Evolutionary conservation across 2,888 invertebrate genomes (phyloP).

Genomic region (Eulithis prunata): DNA sequence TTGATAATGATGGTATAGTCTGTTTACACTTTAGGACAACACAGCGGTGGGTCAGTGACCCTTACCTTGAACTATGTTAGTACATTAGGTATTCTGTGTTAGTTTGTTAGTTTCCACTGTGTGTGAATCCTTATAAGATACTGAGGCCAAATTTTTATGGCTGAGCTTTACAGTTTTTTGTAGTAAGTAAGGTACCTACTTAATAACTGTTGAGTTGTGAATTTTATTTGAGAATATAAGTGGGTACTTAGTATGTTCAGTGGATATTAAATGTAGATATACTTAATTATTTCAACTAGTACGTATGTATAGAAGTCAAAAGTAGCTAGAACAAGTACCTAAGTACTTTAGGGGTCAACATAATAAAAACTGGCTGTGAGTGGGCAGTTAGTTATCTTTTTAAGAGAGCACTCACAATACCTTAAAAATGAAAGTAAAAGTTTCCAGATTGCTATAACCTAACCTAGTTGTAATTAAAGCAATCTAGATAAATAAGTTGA

Average conservation of each 20-base stretch:
- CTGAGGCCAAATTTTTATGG: neutral
- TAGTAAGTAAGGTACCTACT: neutral
- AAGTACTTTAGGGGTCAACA: no score
- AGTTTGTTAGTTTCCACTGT: constrained; percentile 35
- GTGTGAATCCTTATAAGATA: constrained; percentile 15
- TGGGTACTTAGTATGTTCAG: neutral
- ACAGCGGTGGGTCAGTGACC: constrained; percentile 32
- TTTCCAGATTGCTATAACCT: constrained; percentile 6
- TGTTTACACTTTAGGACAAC: constrained; percentile 32
- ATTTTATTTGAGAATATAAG: neutral
- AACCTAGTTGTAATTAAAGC: constrained; percentile 21
- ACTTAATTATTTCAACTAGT: no score
- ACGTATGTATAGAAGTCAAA: no score
- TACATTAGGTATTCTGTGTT: no score
- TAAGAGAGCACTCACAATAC: neutral
- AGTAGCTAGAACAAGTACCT: no score
- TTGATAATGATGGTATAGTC: constrained; percentile 33
- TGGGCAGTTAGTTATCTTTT: no score
- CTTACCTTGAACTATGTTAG: constrained; percentile 35
- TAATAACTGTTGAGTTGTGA: neutral
- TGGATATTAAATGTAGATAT: no score
- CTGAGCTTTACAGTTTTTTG: constrained; percentile 1
- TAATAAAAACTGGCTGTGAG: no score
- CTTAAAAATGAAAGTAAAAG: constrained; percentile 9
- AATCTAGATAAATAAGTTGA: constrained; percentile 24